These are phyloP conservation scores for Dynastes hyllus DNA, from an alignment of 2,888 invertebrate species.

Conservation along the genomic window DNA sequence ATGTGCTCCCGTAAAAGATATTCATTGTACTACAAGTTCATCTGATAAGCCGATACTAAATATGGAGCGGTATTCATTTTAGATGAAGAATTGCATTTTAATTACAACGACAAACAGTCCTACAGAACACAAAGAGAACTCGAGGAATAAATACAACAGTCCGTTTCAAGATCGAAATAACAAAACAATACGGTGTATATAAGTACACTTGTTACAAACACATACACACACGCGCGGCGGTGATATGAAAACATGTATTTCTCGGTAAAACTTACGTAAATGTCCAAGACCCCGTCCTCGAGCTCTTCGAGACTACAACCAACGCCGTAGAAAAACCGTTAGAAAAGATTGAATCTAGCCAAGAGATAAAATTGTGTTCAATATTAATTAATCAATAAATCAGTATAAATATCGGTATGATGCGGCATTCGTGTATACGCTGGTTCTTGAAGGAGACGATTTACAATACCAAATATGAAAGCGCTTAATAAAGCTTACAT, in stretches of 20 bases:
- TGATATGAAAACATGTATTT: constrained; percentile 17
- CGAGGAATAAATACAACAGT: background rate
- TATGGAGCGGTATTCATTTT: constrained; percentile 19
- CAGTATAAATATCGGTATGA: constrained; percentile 31
- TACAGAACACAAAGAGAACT: constrained; percentile 3
- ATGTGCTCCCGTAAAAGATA: too few species aligned
- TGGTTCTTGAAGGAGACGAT: constrained; percentile 1
- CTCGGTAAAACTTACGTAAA: constrained; percentile 34
- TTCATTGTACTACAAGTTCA: background rate
- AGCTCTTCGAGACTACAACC: background rate
- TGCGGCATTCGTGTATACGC: background rate
- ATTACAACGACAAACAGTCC: constrained; percentile 19
- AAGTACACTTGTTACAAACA: background rate
- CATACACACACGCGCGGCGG: background rate
- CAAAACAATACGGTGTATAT: background rate
- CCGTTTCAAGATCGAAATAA: background rate
- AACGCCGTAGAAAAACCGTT: constrained; percentile 14
- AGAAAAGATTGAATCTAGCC: constrained; percentile 27
- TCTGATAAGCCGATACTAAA: constrained; percentile 25
- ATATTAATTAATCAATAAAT: constrained; percentile 42
- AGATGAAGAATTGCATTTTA: constrained; percentile 36
- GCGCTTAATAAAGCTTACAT: constrained; percentile 42
- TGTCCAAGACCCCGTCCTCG: constrained; percentile 1
- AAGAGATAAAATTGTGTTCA: constrained; percentile 33
- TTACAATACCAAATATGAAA: constrained; percentile 43